Evolutionary conservation across 2,113 vertebrate species (phyloP).

Genomic region (Heptranchias perlo): DNA sequence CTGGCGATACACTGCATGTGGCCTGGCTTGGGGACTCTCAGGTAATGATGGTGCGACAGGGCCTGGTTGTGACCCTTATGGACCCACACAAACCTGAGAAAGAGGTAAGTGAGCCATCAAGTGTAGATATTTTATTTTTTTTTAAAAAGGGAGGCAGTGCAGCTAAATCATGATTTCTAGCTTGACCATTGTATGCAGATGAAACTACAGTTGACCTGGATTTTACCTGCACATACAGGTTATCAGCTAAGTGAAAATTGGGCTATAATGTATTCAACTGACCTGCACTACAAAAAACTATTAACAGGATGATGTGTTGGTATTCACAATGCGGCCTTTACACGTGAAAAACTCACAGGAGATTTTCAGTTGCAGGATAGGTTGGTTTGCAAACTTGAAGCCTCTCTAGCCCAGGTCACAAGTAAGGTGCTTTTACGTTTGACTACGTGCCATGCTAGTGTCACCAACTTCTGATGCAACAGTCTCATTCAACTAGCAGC

Average conservation of each 20-base stretch:
- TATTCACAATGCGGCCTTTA: background rate
- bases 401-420: background rate
- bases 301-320: background rate
- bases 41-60: constrained; percentile 73
- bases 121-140: background rate
- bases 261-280: background rate
- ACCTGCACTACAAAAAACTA: background rate
- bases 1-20: constrained; percentile 64
- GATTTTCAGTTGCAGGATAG: background rate
- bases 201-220: background rate
- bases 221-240: background rate
- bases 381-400: background rate
- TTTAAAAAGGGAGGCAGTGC: background rate
- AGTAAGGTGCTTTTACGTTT: background rate
- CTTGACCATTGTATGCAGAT: background rate
- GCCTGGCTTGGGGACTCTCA: constrained; percentile 94
- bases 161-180: background rate
- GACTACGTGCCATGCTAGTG: background rate
- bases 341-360: no score
- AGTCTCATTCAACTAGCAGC: background rate
- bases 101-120: constrained; percentile 60
- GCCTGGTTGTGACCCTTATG: constrained; percentile 73
- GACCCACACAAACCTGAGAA: constrained; percentile 90
- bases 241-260: background rate
- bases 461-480: background rate